Evolutionary conservation across 2,888 invertebrate genomes (phyloP).

Genomic region (Spialia ferax): DNA sequence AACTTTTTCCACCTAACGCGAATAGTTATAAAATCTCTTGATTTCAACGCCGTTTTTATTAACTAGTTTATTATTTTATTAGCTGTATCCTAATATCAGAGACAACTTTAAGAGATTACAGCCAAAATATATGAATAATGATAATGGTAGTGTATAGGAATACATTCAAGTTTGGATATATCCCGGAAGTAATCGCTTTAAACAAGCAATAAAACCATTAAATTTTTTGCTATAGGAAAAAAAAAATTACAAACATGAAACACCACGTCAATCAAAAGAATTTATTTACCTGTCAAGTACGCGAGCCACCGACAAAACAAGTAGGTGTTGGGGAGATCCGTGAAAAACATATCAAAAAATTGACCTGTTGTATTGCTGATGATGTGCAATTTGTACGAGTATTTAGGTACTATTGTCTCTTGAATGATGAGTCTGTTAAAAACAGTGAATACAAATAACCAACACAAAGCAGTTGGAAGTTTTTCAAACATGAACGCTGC

Average conservation of each 20-base stretch:
- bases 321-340: background rate
- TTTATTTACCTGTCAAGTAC: conserved; percentile 1
- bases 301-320: background rate
- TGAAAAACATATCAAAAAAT: background rate
- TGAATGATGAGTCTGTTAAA: background rate
- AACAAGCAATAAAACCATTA: no score
- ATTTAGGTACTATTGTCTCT: background rate
- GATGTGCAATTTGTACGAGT: background rate
- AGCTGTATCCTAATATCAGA: no score
- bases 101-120: no score
- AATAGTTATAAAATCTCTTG: background rate
- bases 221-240: background rate
- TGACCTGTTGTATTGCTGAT: background rate
- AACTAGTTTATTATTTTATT: no score
- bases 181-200: no score
- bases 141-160: no score
- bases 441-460: background rate
- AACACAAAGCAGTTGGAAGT: background rate
- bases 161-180: no score
- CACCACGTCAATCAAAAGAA: conserved; percentile 8
- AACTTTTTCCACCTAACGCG: background rate
- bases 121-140: no score
- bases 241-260: background rate
- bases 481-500: background rate
- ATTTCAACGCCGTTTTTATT: no score